Conservation (phyloP, 2,113 vertebrate species). For the Ia io region DNA sequence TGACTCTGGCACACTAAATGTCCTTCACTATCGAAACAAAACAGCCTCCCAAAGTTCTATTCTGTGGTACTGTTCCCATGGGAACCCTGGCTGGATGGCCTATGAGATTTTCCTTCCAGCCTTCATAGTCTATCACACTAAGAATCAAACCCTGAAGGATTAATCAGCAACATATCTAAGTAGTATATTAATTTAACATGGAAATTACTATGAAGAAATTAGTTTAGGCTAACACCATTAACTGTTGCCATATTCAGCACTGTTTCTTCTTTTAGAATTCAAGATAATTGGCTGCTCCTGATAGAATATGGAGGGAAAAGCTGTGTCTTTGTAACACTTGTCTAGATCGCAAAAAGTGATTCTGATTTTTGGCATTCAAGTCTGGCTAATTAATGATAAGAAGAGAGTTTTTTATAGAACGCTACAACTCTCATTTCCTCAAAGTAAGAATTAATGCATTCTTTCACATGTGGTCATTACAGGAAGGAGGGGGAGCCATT, state of each 20-base stretch:
- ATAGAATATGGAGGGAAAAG: not conserved
- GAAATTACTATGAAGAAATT: not conserved
- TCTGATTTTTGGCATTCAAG: constrained; percentile 30
- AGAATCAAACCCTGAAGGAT: not conserved
- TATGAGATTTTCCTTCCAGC: not conserved
- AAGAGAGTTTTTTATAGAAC: constrained; percentile 60
- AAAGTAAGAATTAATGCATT: constrained; percentile 71
- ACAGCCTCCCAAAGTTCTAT: not conserved
- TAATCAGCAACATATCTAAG: not conserved
- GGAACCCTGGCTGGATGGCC: not conserved
- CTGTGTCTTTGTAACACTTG: not conserved
- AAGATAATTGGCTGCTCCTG: not conserved
- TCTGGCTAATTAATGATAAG: constrained; percentile 55
- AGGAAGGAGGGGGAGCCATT: constrained; percentile 69
- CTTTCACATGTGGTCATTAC: constrained; percentile 74
- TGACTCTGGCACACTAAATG: not conserved
- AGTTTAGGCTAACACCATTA: not conserved
- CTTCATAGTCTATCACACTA: not conserved
- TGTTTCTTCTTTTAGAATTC: constrained; percentile 10
- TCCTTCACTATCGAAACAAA: not conserved
- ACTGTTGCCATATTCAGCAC: not conserved
- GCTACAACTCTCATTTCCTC: constrained; percentile 62
- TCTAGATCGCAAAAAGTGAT: constrained; percentile 14
- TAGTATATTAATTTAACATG: not conserved
- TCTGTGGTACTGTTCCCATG: not conserved